Conservation (phyloP, 2,888 invertebrate species). For the Phaonia tiefii region DNA sequence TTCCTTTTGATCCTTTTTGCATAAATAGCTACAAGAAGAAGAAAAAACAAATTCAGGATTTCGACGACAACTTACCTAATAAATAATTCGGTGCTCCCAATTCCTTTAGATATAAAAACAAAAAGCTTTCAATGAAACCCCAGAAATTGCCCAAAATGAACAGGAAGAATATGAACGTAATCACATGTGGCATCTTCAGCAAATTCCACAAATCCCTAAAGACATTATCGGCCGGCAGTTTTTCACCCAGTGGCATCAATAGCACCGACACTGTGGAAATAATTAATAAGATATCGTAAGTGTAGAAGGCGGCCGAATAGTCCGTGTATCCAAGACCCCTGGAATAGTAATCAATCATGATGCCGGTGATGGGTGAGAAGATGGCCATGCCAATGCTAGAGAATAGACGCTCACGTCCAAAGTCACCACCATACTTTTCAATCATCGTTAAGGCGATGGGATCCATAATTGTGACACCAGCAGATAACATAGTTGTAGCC, state of each 20-base stretch:
- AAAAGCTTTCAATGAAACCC: constrained; percentile 94
- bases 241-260: constrained; percentile 89
- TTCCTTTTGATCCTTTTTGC: no score
- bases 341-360: constrained; percentile 85
- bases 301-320: constrained; percentile 93
- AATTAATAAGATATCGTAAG: constrained; percentile 86
- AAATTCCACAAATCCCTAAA: constrained; percentile 88
- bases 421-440: constrained; percentile 90
- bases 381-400: constrained; percentile 92
- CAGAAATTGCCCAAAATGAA: constrained; percentile 92
- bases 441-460: constrained; percentile 93
- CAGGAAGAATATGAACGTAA: constrained; percentile 90
- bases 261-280: constrained; percentile 88
- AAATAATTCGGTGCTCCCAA: constrained; percentile 91
- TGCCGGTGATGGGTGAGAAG: constrained; percentile 90
- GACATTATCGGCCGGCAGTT: constrained; percentile 89
- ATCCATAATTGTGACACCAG: constrained; percentile 93
- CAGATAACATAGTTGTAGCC: constrained; percentile 90
- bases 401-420: constrained; percentile 89
- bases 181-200: constrained; percentile 89
- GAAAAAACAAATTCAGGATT: constrained; percentile 14
- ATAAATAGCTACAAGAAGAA: background rate
- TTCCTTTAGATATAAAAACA: constrained; percentile 92
- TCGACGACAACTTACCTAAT: constrained; percentile 84
- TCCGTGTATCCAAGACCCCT: constrained; percentile 87